Percentiles rank a stretch among this genome's conserved stretches.
Evolutionary conservation across 2,888 invertebrate species (phyloP).

Genomic region (Carcina quercana): DNA sequence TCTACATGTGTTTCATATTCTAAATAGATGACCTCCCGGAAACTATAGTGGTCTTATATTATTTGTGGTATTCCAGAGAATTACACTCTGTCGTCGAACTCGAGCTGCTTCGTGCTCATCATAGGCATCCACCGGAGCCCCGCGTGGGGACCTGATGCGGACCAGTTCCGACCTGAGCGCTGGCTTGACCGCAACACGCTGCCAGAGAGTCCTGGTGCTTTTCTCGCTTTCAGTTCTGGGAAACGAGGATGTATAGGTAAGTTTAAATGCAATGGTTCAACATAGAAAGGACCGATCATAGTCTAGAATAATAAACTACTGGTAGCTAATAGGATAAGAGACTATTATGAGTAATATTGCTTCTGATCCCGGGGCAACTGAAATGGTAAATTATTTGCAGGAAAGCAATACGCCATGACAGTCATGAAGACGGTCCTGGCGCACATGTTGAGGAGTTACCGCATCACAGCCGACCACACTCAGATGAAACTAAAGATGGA

Average conservation of each 20-base stretch:
- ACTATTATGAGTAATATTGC: too few relatives aligned
- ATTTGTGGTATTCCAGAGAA: too few relatives aligned
- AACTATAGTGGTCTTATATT: too few relatives aligned
- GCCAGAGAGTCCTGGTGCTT: slow-evolving; percentile 35
- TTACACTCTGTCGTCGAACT: slow-evolving; percentile 36
- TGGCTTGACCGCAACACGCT: slow-evolving; percentile 36
- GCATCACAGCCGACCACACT: slow-evolving; percentile 21
- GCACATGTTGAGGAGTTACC: slow-evolving; percentile 23
- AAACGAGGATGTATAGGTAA: slow-evolving; percentile 46
- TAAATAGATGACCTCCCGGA: too few relatives aligned
- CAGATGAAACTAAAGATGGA: slow-evolving; percentile 24
- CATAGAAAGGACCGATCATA: too few relatives aligned
- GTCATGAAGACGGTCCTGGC: slow-evolving; percentile 25
- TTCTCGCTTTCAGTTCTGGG: slow-evolving; percentile 41
- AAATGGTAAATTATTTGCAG: too few relatives aligned
- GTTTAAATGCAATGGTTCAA: too few relatives aligned
- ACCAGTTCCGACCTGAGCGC: slow-evolving; percentile 43
- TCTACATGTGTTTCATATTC: too few relatives aligned
- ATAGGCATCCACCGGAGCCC: slow-evolving; percentile 41
- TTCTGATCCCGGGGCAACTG: too few relatives aligned
- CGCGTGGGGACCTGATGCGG: slow-evolving; percentile 38
- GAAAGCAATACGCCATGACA: slow-evolving; percentile 25
- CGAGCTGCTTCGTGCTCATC: slow-evolving; percentile 34
- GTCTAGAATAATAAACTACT: too few relatives aligned
- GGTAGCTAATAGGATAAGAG: too few relatives aligned